Conservation (phyloP, 2,113 vertebrate genomes). For the Podocnemis expansa region DNA sequence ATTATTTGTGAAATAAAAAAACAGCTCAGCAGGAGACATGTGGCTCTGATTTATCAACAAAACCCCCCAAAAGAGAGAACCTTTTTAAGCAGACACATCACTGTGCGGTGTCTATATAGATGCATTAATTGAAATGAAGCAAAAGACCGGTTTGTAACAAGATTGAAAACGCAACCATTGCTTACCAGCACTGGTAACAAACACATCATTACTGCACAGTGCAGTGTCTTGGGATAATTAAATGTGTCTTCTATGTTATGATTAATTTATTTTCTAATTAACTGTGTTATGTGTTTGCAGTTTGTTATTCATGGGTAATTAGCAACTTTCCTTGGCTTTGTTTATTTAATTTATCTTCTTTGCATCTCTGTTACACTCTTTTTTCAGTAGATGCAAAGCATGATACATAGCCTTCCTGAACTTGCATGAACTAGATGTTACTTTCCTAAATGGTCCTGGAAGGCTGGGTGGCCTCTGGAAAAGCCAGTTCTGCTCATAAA, state of each 20-base stretch:
- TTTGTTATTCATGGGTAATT: conserved; percentile 28
- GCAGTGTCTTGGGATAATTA: neutral
- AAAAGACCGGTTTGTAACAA: neutral
- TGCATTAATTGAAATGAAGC: accelerated
- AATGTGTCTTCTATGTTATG: neutral
- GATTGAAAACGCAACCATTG: neutral
- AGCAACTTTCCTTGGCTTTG: conserved; percentile 1
- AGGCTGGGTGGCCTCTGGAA: neutral
- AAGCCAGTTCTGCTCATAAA: neutral
- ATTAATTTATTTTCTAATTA: conserved; percentile 22
- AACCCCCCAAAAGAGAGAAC: neutral
- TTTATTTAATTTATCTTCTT: neutral
- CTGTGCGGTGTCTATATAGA: accelerated
- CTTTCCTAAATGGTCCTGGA: neutral
- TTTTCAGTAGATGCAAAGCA: neutral
- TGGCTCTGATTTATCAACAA: neutral
- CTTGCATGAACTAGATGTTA: neutral
- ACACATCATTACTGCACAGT: neutral
- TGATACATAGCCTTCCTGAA: neutral
- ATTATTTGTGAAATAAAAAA: neutral
- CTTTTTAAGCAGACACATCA: neutral
- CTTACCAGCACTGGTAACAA: neutral
- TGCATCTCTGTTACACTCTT: neutral
- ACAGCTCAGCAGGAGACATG: neutral
- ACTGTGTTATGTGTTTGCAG: neutral